Percentiles rank a stretch among this genome's conserved stretches.
Evolutionary conservation across 2,888 invertebrate species (phyloP).

Genomic region (Miltochrista miniata): DNA sequence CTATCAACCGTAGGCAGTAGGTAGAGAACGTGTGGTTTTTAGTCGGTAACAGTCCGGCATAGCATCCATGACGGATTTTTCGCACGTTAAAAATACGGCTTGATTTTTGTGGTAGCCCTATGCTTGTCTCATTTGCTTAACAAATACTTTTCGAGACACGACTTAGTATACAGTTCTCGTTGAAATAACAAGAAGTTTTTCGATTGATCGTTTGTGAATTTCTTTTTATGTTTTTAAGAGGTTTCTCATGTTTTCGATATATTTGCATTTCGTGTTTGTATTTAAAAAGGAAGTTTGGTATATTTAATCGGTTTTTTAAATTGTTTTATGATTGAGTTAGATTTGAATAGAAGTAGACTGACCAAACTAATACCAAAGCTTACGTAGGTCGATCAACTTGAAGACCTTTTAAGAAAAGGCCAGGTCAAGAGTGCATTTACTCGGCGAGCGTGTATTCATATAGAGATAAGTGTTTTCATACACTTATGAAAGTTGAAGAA

Average conservation of each 20-base stretch:
- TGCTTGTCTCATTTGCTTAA: constrained; percentile 37
- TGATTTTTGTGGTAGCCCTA: constrained; percentile 23
- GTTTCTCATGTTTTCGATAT: constrained; percentile 11
- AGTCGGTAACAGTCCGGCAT: too few relatives aligned
- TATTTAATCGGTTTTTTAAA: neutral
- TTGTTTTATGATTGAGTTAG: neutral
- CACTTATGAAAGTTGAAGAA: too few relatives aligned
- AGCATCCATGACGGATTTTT: neutral
- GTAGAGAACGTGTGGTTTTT: too few relatives aligned
- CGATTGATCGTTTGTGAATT: constrained; percentile 26
- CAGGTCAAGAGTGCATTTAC: too few relatives aligned
- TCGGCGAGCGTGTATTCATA: too few relatives aligned
- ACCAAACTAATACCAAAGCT: too few relatives aligned
- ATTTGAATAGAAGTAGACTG: too few relatives aligned
- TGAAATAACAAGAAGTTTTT: constrained; percentile 33
- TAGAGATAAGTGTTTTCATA: too few relatives aligned
- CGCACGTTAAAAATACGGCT: too few relatives aligned
- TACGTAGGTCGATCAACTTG: too few relatives aligned
- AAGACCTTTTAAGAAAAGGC: too few relatives aligned
- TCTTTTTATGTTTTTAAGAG: constrained; percentile 10
- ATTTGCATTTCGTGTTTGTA: constrained; percentile 8
- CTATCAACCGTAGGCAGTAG: too few relatives aligned
- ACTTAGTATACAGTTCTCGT: constrained; percentile 24
- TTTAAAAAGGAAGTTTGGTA: neutral
- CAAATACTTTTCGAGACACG: constrained; percentile 36